Percentiles rank a stretch among this genome's conserved stretches.
Evolutionary conservation across 2,113 vertebrate genomes (phyloP).

Genomic region (Ia io): DNA sequence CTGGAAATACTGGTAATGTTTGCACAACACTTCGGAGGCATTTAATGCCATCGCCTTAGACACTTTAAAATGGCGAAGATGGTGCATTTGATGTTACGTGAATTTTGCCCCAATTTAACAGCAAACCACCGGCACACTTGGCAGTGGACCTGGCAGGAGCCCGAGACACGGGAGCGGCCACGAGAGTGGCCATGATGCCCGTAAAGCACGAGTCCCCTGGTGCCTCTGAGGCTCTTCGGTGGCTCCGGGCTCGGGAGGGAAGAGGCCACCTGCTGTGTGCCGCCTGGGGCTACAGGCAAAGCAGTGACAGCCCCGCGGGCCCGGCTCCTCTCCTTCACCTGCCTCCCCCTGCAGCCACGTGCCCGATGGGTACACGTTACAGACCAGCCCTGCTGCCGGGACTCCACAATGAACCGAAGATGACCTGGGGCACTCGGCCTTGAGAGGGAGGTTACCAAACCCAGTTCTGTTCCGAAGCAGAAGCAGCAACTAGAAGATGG

Average conservation of each 20-base stretch:
- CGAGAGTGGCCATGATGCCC: rapidly evolving
- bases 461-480: background rate
- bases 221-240: rapidly evolving
- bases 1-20: background rate
- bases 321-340: background rate
- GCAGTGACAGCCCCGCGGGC: background rate
- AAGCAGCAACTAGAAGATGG: background rate
- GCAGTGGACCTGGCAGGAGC: background rate
- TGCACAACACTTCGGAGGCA: rapidly evolving
- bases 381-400: rapidly evolving
- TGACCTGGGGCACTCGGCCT: background rate
- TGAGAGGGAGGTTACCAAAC: background rate
- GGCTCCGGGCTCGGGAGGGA: background rate
- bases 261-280: background rate
- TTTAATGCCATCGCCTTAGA: background rate
- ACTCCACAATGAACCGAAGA: background rate
- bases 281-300: background rate
- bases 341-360: background rate
- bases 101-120: background rate
- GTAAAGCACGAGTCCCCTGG: rapidly evolving
- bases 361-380: rapidly evolving
- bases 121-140: too few relatives aligned
- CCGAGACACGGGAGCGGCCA: rapidly evolving
- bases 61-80: background rate
- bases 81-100: rapidly evolving